A percentile compares a stretch with the other conserved stretches of the same genome.
These are phyloP conservation scores for Halcyon leucocephala DNA, from an alignment of 2,797 vertebrate species.

Conservation along the genomic window DNA sequence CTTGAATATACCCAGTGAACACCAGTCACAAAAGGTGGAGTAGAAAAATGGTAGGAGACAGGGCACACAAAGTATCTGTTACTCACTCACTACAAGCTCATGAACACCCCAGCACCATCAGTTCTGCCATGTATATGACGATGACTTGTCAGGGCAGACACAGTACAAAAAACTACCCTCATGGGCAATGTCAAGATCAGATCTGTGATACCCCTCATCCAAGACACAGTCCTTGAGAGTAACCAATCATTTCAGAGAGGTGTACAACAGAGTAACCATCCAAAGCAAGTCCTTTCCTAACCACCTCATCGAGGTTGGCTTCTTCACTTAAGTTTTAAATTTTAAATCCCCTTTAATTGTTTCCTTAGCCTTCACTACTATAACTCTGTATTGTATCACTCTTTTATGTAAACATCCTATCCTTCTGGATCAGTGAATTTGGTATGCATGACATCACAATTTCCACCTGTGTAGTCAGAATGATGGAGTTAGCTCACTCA, in stretches of 20 bases:
- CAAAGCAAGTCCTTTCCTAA: background rate
- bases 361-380: background rate
- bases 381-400: background rate
- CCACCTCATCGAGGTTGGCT: rapidly evolving
- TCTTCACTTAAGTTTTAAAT: background rate
- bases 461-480: background rate
- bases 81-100: background rate
- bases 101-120: background rate
- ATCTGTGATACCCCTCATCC: background rate
- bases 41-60: background rate
- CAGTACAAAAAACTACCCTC: background rate
- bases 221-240: background rate
- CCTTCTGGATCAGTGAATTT: background rate
- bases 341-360: background rate
- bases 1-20: background rate
- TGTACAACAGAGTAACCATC: background rate
- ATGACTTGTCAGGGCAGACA: background rate
- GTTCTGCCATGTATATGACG: background rate
- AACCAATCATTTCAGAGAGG: background rate
- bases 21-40: background rate
- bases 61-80: background rate
- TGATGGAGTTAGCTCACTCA: background rate
- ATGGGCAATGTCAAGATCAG: background rate
- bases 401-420: background rate
- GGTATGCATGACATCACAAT: background rate